These are phyloP conservation scores for Myiozetetes cayanensis DNA, from an alignment of 2,113 vertebrate genomes.

Conservation along the genomic window DNA sequence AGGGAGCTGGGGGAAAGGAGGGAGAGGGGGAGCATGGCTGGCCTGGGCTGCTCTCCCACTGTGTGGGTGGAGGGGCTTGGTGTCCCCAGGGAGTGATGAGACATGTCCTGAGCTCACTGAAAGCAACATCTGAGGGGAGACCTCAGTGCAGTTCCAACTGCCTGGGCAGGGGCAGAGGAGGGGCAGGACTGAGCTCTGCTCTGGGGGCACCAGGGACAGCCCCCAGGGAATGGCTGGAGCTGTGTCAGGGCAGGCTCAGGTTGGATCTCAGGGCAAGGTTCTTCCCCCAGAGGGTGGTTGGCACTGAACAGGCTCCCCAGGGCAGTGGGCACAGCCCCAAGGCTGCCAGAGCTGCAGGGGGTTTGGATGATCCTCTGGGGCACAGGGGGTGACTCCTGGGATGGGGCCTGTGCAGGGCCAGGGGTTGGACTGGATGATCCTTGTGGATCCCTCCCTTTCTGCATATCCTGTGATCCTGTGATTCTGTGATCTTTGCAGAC, in stretches of 20 bases:
- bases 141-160: neutral
- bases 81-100: neutral
- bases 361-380: neutral
- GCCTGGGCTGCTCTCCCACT: neutral
- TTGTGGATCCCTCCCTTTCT: neutral
- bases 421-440: neutral
- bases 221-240: neutral
- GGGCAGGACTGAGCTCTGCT: neutral
- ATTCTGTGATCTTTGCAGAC: neutral
- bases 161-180: neutral
- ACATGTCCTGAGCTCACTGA: neutral
- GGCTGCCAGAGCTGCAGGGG: neutral
- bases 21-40: rapidly evolving
- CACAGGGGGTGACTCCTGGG: neutral
- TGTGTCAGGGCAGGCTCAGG: neutral
- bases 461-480: neutral
- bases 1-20: neutral
- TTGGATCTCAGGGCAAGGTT: neutral
- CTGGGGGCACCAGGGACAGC: neutral
- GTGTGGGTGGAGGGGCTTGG: rapidly evolving
- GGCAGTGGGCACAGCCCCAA: neutral
- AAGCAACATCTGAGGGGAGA: neutral
- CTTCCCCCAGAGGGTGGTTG: neutral
- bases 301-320: neutral
- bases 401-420: neutral